Conservation (phyloP, 1,140 invertebrate genomes). For the Drosophila pseudoananassae region DNA sequence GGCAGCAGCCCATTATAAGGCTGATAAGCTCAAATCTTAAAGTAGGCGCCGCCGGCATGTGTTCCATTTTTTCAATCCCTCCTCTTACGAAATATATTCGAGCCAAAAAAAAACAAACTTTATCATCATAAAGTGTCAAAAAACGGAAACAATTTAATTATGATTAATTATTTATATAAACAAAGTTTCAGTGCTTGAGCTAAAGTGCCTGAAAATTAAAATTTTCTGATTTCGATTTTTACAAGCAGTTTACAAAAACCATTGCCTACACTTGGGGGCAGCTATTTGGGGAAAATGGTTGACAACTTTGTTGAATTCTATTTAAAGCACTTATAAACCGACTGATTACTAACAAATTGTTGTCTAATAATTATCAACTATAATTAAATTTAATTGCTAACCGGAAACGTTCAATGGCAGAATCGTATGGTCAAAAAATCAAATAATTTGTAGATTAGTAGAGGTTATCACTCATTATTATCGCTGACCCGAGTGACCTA, state of each 20-base stretch:
- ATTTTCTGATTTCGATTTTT: not conserved
- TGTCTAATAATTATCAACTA: slow-evolving; percentile 1
- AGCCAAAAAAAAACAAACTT: not conserved
- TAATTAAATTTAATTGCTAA: slow-evolving; percentile 39
- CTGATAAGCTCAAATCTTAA: slow-evolving; percentile 44
- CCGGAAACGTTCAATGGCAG: slow-evolving; percentile 68
- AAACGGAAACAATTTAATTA: slow-evolving; percentile 5
- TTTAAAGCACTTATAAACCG: not conserved
- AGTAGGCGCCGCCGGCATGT: slow-evolving; percentile 41
- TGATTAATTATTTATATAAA: not conserved
- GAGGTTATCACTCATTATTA: slow-evolving; percentile 51
- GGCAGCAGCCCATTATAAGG: slow-evolving; percentile 12
- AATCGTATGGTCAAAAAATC: slow-evolving; percentile 12
- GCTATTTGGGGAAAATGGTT: not conserved
- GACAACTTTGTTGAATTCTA: not conserved
- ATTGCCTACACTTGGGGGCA: slow-evolving; percentile 52
- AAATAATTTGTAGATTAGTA: slow-evolving; percentile 18
- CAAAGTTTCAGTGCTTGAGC: not conserved
- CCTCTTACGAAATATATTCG: slow-evolving; percentile 27
- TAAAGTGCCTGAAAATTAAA: not conserved
- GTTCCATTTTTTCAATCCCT: slow-evolving; percentile 25
- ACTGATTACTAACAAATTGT: not conserved
- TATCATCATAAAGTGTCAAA: not conserved
- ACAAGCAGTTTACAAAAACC: not conserved
- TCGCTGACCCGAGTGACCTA: slow-evolving; percentile 42